These are phyloP conservation scores for Cochlearius cochlearius DNA, from an alignment of 2,113 vertebrate genomes.

Conservation along the genomic window DNA sequence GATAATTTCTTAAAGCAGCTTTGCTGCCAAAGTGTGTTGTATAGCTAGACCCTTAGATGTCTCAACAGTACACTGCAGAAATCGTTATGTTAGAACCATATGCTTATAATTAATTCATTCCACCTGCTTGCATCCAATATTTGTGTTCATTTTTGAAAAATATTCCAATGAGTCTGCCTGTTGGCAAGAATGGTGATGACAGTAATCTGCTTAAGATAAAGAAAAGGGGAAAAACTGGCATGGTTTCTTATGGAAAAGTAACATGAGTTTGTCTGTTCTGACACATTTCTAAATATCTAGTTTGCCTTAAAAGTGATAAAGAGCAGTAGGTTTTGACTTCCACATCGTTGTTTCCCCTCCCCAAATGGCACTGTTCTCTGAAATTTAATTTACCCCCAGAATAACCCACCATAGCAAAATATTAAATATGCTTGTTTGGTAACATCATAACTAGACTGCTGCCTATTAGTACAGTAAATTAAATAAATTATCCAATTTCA, in stretches of 20 bases:
- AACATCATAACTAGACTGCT: not conserved
- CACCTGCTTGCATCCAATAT: conserved; percentile 36
- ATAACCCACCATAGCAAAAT: conserved; percentile 12
- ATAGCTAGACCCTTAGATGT: not conserved
- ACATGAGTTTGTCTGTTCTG: not conserved
- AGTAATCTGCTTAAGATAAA: not conserved
- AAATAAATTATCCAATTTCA: conserved; percentile 22
- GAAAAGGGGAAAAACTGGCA: not conserved
- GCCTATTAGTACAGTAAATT: conserved; percentile 31
- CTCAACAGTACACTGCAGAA: not conserved
- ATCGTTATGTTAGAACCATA: not conserved
- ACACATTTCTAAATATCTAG: not conserved
- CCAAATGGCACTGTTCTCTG: not conserved
- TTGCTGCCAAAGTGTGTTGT: not conserved
- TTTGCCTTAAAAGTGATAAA: not conserved
- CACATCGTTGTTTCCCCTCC: not conserved
- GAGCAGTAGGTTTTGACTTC: not conserved
- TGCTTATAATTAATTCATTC: conserved; percentile 41
- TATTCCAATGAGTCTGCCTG: conserved; percentile 11
- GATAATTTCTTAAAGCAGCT: not conserved
- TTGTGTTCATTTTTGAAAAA: conserved; percentile 39
- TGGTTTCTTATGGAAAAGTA: not conserved
- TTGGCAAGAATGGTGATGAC: not conserved
- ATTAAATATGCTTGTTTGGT: conserved; percentile 31
- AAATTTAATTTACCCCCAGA: not conserved